Percentiles rank a stretch among this genome's conserved stretches.
Evolutionary conservation across 2,888 invertebrate genomes (phyloP).

Genomic region (Scaptomyza flava): DNA sequence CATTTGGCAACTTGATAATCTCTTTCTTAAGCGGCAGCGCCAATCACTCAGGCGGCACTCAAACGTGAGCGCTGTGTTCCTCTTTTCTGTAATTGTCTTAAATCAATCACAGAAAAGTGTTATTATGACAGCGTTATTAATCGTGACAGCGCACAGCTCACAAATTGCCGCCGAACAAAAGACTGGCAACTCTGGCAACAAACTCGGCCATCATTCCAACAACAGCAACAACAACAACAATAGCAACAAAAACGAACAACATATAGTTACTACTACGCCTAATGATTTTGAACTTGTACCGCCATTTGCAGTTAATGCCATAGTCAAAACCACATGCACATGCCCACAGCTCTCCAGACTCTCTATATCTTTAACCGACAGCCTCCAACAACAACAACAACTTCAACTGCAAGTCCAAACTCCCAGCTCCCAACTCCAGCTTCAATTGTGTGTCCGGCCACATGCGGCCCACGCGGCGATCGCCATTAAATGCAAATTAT

Average conservation of each 20-base stretch:
- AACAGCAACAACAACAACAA: not conserved
- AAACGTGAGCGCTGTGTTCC: constrained; percentile 79
- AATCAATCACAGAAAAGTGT: constrained; percentile 79
- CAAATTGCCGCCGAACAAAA: constrained; percentile 64
- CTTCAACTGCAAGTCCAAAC: too few species aligned
- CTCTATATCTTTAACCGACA: not conserved
- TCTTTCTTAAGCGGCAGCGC: constrained; percentile 78
- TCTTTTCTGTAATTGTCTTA: constrained; percentile 79
- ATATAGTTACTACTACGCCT: constrained; percentile 44
- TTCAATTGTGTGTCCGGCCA: constrained; percentile 40
- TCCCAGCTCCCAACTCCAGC: constrained; percentile 4
- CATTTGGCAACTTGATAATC: constrained; percentile 80
- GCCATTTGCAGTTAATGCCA: constrained; percentile 73
- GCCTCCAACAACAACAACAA: not conserved
- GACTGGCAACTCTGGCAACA: constrained; percentile 39
- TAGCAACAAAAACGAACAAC: constrained; percentile 7
- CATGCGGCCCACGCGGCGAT: constrained; percentile 68
- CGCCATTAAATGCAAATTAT: constrained; percentile 78
- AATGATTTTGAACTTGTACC: constrained; percentile 76
- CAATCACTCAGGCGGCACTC: constrained; percentile 72
- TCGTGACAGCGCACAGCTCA: constrained; percentile 72
- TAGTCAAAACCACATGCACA: constrained; percentile 51
- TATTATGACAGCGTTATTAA: constrained; percentile 80
- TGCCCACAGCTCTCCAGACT: constrained; percentile 31
- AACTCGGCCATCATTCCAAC: constrained; percentile 28